Evolutionary conservation across 1,140 invertebrate species (phyloP).

Genomic region (Neodiprion pinetum): DNA sequence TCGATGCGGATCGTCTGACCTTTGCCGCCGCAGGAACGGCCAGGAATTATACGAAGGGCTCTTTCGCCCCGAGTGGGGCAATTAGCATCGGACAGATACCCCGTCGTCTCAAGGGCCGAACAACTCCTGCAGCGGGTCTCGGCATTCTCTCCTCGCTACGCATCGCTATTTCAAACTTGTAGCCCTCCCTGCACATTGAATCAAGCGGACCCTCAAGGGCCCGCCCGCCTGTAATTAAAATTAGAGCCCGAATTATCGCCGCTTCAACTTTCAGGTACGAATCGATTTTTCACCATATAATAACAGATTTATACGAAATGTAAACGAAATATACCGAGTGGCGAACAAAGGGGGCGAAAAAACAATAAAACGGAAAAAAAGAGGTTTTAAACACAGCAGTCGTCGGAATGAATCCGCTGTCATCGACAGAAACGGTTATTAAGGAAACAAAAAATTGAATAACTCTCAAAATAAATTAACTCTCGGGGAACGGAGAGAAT

Average conservation of each 20-base stretch:
- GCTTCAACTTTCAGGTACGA: background rate
- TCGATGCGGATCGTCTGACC: background rate
- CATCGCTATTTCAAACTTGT: background rate
- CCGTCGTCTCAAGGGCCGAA: background rate
- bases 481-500: no score
- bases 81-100: slow-evolving; percentile 5
- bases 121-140: no score
- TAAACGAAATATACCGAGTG: background rate
- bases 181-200: no score
- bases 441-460: no score
- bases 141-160: background rate
- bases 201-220: no score
- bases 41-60: background rate
- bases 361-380: background rate
- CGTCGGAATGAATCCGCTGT: no score
- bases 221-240: no score
- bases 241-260: no score
- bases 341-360: background rate
- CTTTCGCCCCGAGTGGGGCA: background rate
- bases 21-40: background rate
- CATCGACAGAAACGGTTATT: no score
- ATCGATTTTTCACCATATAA: no score
- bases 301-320: background rate
- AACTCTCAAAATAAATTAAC: no score
- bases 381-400: background rate